phyloP scores from a whole-genome alignment of 1,140 invertebrate genomes.

The Drosophila pachea region DNA sequence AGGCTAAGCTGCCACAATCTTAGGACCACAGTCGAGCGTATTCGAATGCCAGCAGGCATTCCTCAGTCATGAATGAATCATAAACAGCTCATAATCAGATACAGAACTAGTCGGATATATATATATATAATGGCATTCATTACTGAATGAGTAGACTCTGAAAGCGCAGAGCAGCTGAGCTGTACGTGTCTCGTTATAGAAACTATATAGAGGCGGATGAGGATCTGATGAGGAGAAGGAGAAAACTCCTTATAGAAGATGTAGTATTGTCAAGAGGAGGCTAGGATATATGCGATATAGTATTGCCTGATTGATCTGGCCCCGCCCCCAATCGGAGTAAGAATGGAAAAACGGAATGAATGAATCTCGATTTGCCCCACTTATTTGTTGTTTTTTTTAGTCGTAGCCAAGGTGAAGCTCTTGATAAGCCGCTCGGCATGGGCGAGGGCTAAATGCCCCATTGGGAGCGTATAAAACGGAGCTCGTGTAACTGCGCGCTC shows the following conservation, averaged over 20 bases:
- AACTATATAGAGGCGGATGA: too few species aligned
- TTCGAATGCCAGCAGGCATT: conserved; percentile 35
- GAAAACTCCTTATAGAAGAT: too few species aligned
- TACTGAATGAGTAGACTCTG: neutral
- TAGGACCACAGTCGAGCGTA: conserved; percentile 39
- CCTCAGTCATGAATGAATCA: conserved; percentile 10
- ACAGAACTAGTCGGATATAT: neutral
- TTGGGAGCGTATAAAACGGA: conserved; percentile 9
- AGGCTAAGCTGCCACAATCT: conserved; percentile 66
- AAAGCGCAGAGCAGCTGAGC: too few species aligned
- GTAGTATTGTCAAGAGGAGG: too few species aligned
- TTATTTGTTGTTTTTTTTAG: neutral
- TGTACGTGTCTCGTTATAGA: too few species aligned
- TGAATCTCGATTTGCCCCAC: conserved; percentile 1
- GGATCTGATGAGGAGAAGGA: too few species aligned
- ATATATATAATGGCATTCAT: neutral
- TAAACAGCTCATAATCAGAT: neutral
- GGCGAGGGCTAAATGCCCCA: conserved; percentile 34
- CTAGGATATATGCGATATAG: too few species aligned
- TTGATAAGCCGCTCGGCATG: conserved; percentile 56
- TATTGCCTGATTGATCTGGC: too few species aligned
- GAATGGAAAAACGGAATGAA: too few species aligned
- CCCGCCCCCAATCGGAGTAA: too few species aligned
- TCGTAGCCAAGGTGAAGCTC: conserved; percentile 7
- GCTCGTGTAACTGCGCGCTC: conserved; percentile 48